These are phyloP conservation scores for Polylopha cassiicola DNA, from an alignment of 2,888 invertebrate genomes.

Conservation along the genomic window DNA sequence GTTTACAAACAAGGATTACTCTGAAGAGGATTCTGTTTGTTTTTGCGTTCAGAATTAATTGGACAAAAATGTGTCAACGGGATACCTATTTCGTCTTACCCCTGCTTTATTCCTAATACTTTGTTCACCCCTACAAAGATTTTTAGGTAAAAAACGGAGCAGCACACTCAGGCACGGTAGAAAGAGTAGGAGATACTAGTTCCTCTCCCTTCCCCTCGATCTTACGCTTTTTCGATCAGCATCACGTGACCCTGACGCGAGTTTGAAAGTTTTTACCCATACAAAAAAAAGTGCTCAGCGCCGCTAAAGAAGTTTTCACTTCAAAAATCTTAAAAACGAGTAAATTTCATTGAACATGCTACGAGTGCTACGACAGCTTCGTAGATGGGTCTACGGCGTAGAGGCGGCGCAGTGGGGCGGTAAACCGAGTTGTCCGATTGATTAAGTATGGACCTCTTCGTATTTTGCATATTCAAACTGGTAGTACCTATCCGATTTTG, in stretches of 20 bases:
- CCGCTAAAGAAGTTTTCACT: no score
- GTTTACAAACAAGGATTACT: slow-evolving; percentile 19
- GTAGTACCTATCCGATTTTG: background rate
- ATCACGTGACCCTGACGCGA: no score
- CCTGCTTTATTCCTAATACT: slow-evolving; percentile 1
- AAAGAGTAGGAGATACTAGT: no score
- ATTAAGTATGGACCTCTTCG: slow-evolving; percentile 5
- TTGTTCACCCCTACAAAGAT: no score
- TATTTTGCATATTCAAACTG: slow-evolving; percentile 3
- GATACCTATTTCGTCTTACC: slow-evolving; percentile 1
- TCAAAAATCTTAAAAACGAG: no score
- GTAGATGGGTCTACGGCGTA: background rate
- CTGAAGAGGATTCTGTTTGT: slow-evolving; percentile 10
- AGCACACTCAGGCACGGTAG: no score
- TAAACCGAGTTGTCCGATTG: slow-evolving; percentile 13
- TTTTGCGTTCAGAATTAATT: slow-evolving; percentile 10
- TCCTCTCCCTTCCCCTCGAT: no score
- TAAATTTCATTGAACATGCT: background rate
- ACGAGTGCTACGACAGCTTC: background rate
- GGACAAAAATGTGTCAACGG: slow-evolving; percentile 5
- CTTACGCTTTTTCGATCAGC: no score
- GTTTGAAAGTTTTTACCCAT: no score
- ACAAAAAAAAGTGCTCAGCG: no score
- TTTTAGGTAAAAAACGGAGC: no score
- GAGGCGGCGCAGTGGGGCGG: background rate